These are phyloP conservation scores for Sylvilagus bachmani DNA, from an alignment of 2,113 vertebrate species.

Conservation along the genomic window DNA sequence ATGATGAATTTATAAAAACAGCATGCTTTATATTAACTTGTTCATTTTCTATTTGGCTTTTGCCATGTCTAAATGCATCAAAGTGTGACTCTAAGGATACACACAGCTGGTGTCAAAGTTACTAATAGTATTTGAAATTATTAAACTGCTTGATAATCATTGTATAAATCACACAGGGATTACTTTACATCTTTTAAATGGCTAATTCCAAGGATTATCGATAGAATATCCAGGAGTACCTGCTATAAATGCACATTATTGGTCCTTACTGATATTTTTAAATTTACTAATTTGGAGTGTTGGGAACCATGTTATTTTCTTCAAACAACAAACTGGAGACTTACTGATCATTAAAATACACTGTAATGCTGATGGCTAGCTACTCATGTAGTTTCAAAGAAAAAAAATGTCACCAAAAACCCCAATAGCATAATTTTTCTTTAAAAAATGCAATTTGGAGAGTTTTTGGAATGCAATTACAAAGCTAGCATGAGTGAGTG, in stretches of 20 bases:
- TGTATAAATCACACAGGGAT: not conserved
- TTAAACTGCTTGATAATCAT: not conserved
- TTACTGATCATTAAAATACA: not conserved
- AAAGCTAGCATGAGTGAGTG: not conserved
- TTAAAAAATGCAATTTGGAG: not conserved
- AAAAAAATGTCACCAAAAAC: not conserved
- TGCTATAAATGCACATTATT: not conserved
- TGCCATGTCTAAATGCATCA: not conserved
- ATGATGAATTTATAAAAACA: not conserved
- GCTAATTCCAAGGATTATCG: not conserved
- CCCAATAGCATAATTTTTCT: not conserved
- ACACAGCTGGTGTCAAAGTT: not conserved
- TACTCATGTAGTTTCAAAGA: not conserved
- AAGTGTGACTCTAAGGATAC: not conserved
- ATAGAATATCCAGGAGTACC: not conserved
- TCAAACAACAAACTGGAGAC: not conserved
- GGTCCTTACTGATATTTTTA: not conserved
- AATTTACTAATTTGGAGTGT: not conserved
- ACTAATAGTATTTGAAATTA: conserved; percentile 11
- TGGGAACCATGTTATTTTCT: not conserved
- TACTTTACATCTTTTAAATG: not conserved
- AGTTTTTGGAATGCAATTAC: not conserved
- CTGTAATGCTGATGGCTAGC: not conserved
- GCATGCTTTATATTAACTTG: not conserved
- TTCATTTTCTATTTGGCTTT: conserved; percentile 31